A percentile compares a stretch with the other conserved stretches of the same genome.
Conservation (phyloP, 2,888 invertebrate species). For the Idaea aversata region DNA sequence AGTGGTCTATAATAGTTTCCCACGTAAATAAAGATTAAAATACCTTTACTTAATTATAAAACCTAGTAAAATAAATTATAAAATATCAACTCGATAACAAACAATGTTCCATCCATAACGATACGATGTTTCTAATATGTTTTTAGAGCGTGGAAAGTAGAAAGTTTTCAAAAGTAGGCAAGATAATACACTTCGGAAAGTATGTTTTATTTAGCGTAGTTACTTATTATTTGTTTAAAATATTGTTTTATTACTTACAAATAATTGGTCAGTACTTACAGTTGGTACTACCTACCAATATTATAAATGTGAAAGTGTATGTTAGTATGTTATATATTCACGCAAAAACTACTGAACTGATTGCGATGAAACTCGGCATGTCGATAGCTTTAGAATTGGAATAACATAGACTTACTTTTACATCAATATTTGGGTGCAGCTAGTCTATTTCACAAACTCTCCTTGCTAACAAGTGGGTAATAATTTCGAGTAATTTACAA, state of each 20-base stretch:
- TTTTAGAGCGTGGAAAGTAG: slow-evolving; percentile 80
- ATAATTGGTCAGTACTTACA: neutral
- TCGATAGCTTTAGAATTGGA: too few relatives aligned
- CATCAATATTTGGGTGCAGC: too few relatives aligned
- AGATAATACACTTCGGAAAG: slow-evolving; percentile 64
- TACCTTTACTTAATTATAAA: neutral
- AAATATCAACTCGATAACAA: slow-evolving; percentile 14
- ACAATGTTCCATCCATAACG: slow-evolving; percentile 63
- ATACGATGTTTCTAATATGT: slow-evolving; percentile 73
- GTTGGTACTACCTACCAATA: too few relatives aligned
- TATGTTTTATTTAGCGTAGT: slow-evolving; percentile 50
- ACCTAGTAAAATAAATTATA: slow-evolving; percentile 3
- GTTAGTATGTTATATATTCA: too few relatives aligned
- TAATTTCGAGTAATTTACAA: too few relatives aligned
- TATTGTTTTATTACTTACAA: slow-evolving; percentile 17
- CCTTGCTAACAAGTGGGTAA: too few relatives aligned
- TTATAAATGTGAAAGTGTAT: too few relatives aligned
- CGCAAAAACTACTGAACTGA: too few relatives aligned
- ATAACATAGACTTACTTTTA: too few relatives aligned
- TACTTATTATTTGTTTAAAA: slow-evolving; percentile 27
- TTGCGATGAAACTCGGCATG: too few relatives aligned
- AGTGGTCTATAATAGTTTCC: too few relatives aligned
- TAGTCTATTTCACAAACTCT: too few relatives aligned
- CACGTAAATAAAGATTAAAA: neutral
- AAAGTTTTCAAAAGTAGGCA: slow-evolving; percentile 75